Evolutionary conservation across 2,888 invertebrate species (phyloP).

Genomic region (Melangyna quadrimaculata): DNA sequence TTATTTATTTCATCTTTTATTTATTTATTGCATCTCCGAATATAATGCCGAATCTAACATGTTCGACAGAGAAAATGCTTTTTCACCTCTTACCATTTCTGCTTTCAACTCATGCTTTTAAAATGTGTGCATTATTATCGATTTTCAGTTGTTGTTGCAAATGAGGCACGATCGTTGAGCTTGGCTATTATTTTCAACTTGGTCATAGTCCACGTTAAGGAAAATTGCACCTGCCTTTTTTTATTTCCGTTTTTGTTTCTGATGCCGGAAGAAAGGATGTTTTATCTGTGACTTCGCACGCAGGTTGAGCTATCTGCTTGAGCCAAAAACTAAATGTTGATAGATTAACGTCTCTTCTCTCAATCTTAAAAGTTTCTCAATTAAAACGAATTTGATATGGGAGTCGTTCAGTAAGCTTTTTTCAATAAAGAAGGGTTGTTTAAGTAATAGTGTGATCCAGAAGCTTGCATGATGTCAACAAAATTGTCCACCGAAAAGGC

Average conservation of each 20-base stretch:
- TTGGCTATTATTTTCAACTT: not conserved
- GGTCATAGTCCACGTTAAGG: not conserved
- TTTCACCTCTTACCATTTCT: not conserved
- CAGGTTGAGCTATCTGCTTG: not conserved
- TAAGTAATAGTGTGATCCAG: not conserved
- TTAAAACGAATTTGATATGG: conserved; percentile 8
- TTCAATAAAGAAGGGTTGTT: not conserved
- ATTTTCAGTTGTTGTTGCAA: not conserved
- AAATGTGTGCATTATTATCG: not conserved
- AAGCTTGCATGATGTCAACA: not conserved
- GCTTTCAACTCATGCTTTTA: not conserved
- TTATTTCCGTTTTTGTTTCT: not conserved
- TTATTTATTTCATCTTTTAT: not conserved
- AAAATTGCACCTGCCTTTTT: not conserved
- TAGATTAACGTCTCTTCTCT: not conserved
- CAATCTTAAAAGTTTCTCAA: not conserved
- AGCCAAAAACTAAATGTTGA: not conserved
- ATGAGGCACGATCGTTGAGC: not conserved
- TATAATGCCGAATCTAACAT: not conserved
- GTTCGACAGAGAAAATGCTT: not conserved
- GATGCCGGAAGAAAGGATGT: not conserved
- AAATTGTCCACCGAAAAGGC: not conserved
- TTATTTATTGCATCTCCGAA: not conserved
- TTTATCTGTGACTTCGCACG: not conserved
- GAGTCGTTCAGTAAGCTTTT: not conserved